phyloP scores from a whole-genome alignment of 1,140 invertebrate genomes.

The Bombus waltoni region DNA sequence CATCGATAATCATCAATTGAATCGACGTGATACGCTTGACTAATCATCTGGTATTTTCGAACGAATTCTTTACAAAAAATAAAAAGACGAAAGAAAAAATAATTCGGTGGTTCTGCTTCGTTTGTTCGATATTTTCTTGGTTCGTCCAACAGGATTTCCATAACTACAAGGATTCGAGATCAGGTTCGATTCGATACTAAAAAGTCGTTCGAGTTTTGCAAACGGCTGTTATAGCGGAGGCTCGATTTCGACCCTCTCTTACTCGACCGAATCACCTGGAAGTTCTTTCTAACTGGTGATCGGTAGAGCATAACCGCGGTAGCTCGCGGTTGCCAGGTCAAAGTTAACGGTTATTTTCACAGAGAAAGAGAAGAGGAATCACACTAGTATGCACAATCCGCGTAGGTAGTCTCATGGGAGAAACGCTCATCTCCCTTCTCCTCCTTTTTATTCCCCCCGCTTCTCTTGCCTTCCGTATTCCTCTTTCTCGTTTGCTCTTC shows the following conservation, averaged over 20 bases:
- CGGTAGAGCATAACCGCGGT: conserved; percentile 11
- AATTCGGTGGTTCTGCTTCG: background rate
- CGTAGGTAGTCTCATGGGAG: conserved; percentile 41
- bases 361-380: conserved; percentile 34
- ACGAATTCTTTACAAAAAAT: background rate
- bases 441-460: background rate
- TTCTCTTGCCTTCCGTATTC: conserved; percentile 17
- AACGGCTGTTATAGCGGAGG: conserved; percentile 37
- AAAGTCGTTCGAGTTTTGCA: background rate
- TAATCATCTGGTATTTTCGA: background rate
- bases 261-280: conserved; percentile 35
- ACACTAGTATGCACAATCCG: conserved; percentile 23
- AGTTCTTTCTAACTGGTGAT: conserved; percentile 32
- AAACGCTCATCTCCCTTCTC: conserved; percentile 42
- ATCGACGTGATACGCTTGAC: background rate
- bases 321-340: conserved; percentile 70
- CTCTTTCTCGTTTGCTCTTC: conserved; percentile 20
- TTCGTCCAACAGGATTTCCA: too few species aligned
- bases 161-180: conserved; percentile 32
- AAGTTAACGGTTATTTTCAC: conserved; percentile 73
- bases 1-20: background rate
- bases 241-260: conserved; percentile 36
- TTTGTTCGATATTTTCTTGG: too few species aligned
- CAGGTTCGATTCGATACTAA: conserved; percentile 28
- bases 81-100: background rate